Evolutionary conservation across 1,140 invertebrate genomes (phyloP), one percentile per base, ranked within the genome.

Genomic region (Chrysomallon squamiferum): DNA sequence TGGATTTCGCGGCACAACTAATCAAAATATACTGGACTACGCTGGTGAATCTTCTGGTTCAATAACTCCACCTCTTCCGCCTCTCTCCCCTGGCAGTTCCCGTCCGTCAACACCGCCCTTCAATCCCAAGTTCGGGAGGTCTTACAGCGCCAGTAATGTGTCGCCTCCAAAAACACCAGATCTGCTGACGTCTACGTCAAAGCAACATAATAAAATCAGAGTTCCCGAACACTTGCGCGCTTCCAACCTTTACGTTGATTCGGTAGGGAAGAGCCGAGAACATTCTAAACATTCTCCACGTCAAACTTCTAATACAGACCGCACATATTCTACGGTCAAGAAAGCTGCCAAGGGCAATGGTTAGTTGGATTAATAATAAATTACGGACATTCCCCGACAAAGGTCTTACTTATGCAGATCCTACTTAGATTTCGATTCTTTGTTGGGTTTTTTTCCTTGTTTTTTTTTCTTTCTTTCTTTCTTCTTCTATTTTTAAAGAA

Each of bases 41-140:
- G 59, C 60, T 11, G 65, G 62, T 49, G 70, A 70, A 38, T 66
- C 71, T 13, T 69, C 66, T 27, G 29, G 66, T 2, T 75, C 73
- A 25, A 69, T 73, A n/a, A 77, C 74, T 5, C 74, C 77, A 18
- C 73, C 75, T 29, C 68, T 76, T 29, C 74, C 71, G 20, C 72
- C 75, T 6, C 59, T 77, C n/a, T 76, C 74, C n/a, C 69, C 73
- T 0, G 50, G 62, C 35, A 61, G 52, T 13, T 58, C 74, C 18
- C 68, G 66, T 20, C 69, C 70, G 5, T 62, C 32, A 3, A 65
- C 71, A 45, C 57, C 65, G 18, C 50, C 64, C 56, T 25, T 63
- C n/a, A 25, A 62, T n/a, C 50, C 66, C 49, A 30, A 64, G 22
- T 59, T 73, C n/a, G 45, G 59, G 29, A 45, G 63, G 33, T 74